A percentile compares a stretch with the other conserved stretches of the same genome.
Conservation (phyloP, 2,797 vertebrate species). For the Aphelocoma californica region DNA sequence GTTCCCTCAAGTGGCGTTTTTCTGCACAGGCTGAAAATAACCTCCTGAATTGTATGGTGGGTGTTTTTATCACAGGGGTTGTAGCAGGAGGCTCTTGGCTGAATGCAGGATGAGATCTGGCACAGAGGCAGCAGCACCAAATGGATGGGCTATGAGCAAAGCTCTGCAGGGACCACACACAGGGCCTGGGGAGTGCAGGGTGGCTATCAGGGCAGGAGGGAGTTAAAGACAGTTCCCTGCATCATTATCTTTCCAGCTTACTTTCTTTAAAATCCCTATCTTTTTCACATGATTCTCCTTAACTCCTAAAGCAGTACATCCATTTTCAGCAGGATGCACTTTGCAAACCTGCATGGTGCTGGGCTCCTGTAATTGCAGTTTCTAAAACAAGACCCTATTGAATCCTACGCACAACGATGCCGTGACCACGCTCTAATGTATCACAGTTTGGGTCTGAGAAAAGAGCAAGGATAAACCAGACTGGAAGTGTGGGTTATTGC, state of each 20-base stretch:
- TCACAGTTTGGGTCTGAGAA: neutral
- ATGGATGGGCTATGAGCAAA: neutral
- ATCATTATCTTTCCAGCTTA: neutral
- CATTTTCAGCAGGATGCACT: neutral
- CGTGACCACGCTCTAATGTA: accelerated
- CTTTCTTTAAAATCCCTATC: neutral
- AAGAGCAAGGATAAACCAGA: neutral
- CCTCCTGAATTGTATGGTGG: neutral
- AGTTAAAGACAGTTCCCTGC: neutral
- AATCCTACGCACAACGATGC: accelerated
- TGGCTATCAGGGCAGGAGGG: neutral
- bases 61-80: neutral
- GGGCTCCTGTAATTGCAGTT: neutral
- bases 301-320: neutral
- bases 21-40: slow-evolving; percentile 39
- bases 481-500: neutral
- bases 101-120: neutral
- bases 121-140: neutral
- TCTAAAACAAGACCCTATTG: neutral
- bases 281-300: neutral
- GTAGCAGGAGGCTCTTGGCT: neutral
- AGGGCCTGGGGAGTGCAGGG: neutral
- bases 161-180: neutral
- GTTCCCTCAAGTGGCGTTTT: neutral
- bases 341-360: neutral